Evolutionary conservation across 1,140 invertebrate species (phyloP).

Genomic region (Trissolcus basalis): DNA sequence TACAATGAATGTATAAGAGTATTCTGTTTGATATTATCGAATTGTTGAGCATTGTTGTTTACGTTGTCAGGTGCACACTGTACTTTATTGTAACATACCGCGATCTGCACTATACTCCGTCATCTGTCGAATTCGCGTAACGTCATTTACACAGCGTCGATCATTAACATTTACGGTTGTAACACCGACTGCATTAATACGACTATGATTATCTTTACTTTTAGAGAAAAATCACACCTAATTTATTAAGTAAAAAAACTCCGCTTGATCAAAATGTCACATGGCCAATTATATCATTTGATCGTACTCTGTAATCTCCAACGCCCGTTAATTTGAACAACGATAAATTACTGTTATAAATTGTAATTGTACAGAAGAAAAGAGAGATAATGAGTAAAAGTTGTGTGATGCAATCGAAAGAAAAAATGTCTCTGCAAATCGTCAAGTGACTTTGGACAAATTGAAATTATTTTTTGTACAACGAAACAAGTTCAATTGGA

Average conservation of each 20-base stretch:
- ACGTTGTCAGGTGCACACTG: slow-evolving; percentile 73
- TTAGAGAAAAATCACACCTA: slow-evolving; percentile 16
- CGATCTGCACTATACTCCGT: slow-evolving; percentile 61
- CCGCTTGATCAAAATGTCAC: slow-evolving; percentile 3
- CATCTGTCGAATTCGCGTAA: slow-evolving; percentile 32
- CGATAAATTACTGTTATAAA: neutral
- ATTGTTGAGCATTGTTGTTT: slow-evolving; percentile 75
- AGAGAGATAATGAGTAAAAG: slow-evolving; percentile 2
- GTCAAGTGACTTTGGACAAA: slow-evolving; percentile 51
- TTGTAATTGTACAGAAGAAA: slow-evolving; percentile 42
- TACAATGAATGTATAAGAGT: slow-evolving; percentile 63
- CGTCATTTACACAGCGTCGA: no score
- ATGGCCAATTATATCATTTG: no score
- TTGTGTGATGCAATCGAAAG: no score
- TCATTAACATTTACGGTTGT: slow-evolving; percentile 36
- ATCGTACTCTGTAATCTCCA: no score
- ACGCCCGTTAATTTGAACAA: no score
- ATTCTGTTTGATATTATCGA: slow-evolving; percentile 75
- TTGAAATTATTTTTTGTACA: slow-evolving; percentile 72
- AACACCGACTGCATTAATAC: slow-evolving; percentile 29
- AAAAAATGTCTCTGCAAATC: slow-evolving; percentile 57
- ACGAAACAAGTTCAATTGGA: no score
- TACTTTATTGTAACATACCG: slow-evolving; percentile 75
- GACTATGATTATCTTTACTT: slow-evolving; percentile 56
- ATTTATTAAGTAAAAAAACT: slow-evolving; percentile 2